Base-by-base conservation (phyloP, 2,888 invertebrate genomes). In the Pandemis heparana region DNA sequence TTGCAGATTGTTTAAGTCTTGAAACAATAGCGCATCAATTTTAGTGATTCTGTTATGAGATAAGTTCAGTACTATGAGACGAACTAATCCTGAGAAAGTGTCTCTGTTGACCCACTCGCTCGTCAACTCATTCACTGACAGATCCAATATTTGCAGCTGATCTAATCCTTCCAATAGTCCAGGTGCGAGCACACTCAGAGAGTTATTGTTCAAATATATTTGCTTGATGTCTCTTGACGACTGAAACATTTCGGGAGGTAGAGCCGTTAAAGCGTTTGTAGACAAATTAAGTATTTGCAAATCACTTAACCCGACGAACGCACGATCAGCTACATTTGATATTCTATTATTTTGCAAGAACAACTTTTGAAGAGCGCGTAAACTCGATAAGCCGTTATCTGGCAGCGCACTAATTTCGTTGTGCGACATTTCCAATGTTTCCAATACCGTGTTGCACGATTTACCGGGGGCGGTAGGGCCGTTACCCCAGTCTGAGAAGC, bases 171-270 rank as follows among this genome's bases (percentile, higher is more conserved):
- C 96, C 73, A 98, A 92, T 48, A 97, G 90, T 59, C 97, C 97
- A 12, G 97, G 97, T 12, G 97, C 97, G 66, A 97, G 92, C 5
- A 96, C 96, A 78, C 96, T 95, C 56, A 98, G 86, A 9, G 97
- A 96, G 86, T 98, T 98, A 85, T 97, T 97, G 82, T 96, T 96
- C 69, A 97, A 93, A 82, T 97, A 96, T 79, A 97, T 94, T 87
- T 97, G 96, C 75, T 96, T 95, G 61, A 97, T 93, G 79, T 96
- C 96, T 77, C 96, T 94, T n/a, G 96, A 96, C 56, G 96, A 96
- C 82, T 96, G 95, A 85, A 98, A 97, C 85, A 97, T 91, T 85
- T 97, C 97, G 48, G 97, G 96, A 8, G 98, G 97, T 79, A 98
- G 91, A 9, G 96, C 96, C 51, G 96, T 96, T 79, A 98, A 91